Percentiles rank a stretch among this genome's conserved stretches.
phyloP scores from a whole-genome alignment of 2,113 vertebrate genomes.

The Dipodomys stephensi region DNA sequence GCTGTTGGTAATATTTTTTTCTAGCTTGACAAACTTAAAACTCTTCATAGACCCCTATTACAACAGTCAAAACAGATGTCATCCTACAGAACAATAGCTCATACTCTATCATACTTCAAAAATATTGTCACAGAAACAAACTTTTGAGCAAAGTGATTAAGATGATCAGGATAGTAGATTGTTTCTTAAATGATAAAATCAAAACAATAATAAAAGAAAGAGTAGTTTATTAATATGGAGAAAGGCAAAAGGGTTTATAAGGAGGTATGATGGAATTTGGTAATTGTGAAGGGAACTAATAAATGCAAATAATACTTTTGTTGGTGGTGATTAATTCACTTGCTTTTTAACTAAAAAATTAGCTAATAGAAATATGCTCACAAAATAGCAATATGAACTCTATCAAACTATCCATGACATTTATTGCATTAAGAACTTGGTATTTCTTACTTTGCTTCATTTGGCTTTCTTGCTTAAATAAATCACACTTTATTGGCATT shows the following conservation, averaged over 20 bases:
- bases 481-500: slow-evolving; percentile 51
- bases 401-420: slow-evolving; percentile 32
- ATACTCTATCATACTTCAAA: slow-evolving; percentile 37
- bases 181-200: slow-evolving; percentile 28
- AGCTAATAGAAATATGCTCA: background rate
- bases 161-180: background rate
- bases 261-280: background rate
- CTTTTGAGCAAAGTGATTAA: slow-evolving; percentile 28
- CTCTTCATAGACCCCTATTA: background rate
- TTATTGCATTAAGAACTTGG: slow-evolving; percentile 27
- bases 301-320: slow-evolving; percentile 2
- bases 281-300: slow-evolving; percentile 9
- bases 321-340: background rate
- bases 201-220: background rate
- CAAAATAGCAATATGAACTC: slow-evolving; percentile 49
- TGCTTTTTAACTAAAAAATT: background rate
- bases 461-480: slow-evolving; percentile 20
- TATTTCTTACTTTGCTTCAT: slow-evolving; percentile 53
- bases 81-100: background rate
- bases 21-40: slow-evolving; percentile 34
- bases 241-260: background rate
- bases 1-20: slow-evolving; percentile 14
- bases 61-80: background rate
- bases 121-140: slow-evolving; percentile 36
- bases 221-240: background rate